Conservation (phyloP, 2,113 vertebrate genomes). For the Choloepus hoffmanni region DNA sequence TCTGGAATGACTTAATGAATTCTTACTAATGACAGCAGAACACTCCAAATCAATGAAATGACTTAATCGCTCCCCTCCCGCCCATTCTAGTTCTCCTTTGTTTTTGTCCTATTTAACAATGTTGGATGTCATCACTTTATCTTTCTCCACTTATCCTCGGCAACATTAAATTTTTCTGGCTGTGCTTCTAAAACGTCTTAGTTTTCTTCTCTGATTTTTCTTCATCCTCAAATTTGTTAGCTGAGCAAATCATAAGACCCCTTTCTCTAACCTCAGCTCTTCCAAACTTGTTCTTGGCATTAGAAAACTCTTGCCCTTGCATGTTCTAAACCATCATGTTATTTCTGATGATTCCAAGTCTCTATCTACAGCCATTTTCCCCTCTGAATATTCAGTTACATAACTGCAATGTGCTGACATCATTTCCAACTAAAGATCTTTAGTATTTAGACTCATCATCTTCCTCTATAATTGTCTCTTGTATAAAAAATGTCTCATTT, state of each 20-base stretch:
- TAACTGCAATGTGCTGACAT: constrained; percentile 29
- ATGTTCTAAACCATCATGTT: background rate
- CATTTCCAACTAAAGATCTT: background rate
- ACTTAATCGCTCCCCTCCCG: background rate
- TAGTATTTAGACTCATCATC: background rate
- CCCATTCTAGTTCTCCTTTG: background rate
- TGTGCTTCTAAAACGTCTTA: background rate
- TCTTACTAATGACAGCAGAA: background rate
- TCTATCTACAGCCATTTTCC: background rate
- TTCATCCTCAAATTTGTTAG: background rate
- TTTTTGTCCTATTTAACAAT: background rate
- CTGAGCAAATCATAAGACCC: background rate
- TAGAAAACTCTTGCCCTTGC: background rate
- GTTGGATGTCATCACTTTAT: background rate
- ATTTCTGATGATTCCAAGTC: background rate
- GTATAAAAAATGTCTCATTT: background rate
- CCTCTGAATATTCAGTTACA: background rate
- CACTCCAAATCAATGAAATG: background rate
- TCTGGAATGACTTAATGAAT: background rate
- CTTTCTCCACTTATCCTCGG: background rate
- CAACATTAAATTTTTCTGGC: background rate
- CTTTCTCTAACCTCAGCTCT: background rate
- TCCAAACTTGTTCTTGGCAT: background rate
- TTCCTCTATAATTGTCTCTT: background rate
- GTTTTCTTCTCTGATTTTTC: background rate